Percentiles rank a stretch among this genome's conserved stretches.
These are phyloP conservation scores for Actinia tenebrosa DNA, from an alignment of 64 coral and sea anemone genomes.

Conservation along the genomic window DNA sequence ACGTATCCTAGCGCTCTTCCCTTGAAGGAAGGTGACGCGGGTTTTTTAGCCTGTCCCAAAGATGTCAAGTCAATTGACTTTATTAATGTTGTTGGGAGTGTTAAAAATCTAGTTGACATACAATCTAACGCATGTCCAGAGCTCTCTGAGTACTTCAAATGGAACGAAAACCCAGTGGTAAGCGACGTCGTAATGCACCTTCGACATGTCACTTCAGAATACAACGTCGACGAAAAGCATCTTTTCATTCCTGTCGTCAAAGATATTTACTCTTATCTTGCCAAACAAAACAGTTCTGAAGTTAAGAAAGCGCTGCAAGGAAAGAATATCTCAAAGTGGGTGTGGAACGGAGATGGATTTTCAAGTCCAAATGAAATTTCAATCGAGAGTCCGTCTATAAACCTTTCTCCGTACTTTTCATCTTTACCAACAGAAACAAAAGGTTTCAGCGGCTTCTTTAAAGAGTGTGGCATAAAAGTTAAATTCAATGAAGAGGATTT, in stretches of 20 bases:
- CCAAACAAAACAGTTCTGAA: not conserved
- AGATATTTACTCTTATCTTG: conserved; percentile 57
- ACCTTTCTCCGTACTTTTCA: conserved; percentile 56
- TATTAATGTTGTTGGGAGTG: conserved; percentile 54
- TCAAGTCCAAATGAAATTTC: conserved; percentile 43
- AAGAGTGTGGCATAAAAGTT: conserved; percentile 36
- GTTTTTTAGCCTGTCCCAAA: conserved; percentile 12
- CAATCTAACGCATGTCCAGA: not conserved
- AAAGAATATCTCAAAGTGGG: conserved; percentile 21
- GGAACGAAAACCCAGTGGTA: conserved; percentile 33
- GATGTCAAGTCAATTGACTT: conserved; percentile 22
- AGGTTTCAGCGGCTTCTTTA: conserved; percentile 5
- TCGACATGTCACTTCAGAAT: conserved; percentile 32
- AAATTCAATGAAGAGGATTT: conserved; percentile 27
- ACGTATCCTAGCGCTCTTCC: conserved; percentile 33
- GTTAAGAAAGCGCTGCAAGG: conserved; percentile 15
- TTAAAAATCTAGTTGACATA: conserved; percentile 36
- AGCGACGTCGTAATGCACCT: conserved; percentile 44
- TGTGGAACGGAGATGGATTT: conserved; percentile 83
- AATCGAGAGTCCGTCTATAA: conserved; percentile 21
- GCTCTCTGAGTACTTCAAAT: conserved; percentile 41
- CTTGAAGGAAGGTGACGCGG: not conserved
- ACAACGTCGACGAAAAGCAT: conserved; percentile 32
- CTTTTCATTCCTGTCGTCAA: conserved; percentile 38
- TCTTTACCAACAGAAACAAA: conserved; percentile 48